These are phyloP conservation scores for Brachyhypopomus gauderio DNA, from an alignment of 2,113 vertebrate species.

Conservation along the genomic window DNA sequence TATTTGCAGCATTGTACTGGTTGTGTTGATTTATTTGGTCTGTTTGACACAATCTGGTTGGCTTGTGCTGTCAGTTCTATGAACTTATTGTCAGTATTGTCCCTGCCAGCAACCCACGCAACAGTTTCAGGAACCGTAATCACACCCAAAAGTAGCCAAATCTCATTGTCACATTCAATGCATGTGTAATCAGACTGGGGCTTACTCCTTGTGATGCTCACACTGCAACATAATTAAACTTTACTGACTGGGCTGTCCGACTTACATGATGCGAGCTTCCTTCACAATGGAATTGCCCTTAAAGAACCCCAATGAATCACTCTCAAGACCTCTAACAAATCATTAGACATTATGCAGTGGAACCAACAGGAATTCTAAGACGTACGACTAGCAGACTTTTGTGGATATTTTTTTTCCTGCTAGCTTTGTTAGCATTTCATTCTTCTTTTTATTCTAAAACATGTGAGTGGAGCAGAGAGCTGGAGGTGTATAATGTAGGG, in stretches of 20 bases:
- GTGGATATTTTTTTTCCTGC: constrained; percentile 48
- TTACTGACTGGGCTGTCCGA: constrained; percentile 46
- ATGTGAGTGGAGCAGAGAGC: constrained; percentile 46
- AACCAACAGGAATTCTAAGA: constrained; percentile 28
- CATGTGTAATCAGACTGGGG: constrained; percentile 20
- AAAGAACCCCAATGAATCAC: constrained; percentile 6
- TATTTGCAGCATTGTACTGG: not conserved
- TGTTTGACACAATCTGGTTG: not conserved
- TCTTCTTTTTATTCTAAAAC: constrained; percentile 48
- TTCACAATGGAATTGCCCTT: constrained; percentile 34
- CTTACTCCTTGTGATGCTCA: constrained; percentile 45
- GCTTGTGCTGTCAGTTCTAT: not conserved
- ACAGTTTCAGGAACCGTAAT: constrained; percentile 17
- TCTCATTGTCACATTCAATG: constrained; percentile 9
- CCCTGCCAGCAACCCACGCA: constrained; percentile 20
- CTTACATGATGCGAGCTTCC: constrained; percentile 23
- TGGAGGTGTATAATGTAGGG: constrained; percentile 42
- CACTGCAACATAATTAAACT: constrained; percentile 35
- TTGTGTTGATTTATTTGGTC: not conserved
- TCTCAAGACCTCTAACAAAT: constrained; percentile 23
- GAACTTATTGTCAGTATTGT: constrained; percentile 19
- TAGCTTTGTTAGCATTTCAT: constrained; percentile 51
- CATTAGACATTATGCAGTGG: constrained; percentile 8
- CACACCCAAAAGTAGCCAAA: not conserved
- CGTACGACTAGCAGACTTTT: constrained; percentile 34